phyloP scores from a whole-genome alignment of 2,888 invertebrate genomes.

The Trimorus sp. region DNA sequence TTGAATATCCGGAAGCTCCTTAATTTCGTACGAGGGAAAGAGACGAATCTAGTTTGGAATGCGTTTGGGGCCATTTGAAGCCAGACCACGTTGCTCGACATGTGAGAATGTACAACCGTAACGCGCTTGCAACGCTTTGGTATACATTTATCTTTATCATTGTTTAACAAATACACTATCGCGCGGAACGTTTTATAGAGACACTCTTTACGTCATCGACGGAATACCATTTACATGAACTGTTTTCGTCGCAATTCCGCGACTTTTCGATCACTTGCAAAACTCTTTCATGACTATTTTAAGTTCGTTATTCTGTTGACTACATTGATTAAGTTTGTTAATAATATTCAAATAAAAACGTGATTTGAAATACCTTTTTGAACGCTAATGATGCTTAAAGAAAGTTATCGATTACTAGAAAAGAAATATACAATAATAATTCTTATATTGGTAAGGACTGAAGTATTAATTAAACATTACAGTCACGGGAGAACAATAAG shows the following conservation, averaged over 20 bases:
- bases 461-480: too few relatives aligned
- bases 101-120: constrained; percentile 70
- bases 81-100: constrained; percentile 69
- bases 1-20: constrained; percentile 65
- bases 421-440: too few relatives aligned
- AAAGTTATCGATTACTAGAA: too few relatives aligned
- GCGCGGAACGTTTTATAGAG: constrained; percentile 32
- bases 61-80: constrained; percentile 58
- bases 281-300: neutral
- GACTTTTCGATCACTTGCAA: neutral
- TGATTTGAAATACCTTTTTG: neutral
- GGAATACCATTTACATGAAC: constrained; percentile 41
- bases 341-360: too few relatives aligned
- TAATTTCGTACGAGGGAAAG: constrained; percentile 65
- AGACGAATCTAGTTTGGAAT: constrained; percentile 63
- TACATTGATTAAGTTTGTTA: too few relatives aligned
- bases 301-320: neutral
- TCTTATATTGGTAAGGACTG: too few relatives aligned
- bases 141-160: constrained; percentile 59
- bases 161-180: constrained; percentile 49
- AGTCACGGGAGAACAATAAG: too few relatives aligned
- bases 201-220: constrained; percentile 26
- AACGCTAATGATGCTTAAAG: too few relatives aligned
- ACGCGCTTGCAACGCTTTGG: constrained; percentile 54
- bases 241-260: constrained; percentile 24